These are phyloP conservation scores for Enteromius thamalakanensis DNA, from an alignment of 2,797 vertebrate genomes.

Conservation along the genomic window DNA sequence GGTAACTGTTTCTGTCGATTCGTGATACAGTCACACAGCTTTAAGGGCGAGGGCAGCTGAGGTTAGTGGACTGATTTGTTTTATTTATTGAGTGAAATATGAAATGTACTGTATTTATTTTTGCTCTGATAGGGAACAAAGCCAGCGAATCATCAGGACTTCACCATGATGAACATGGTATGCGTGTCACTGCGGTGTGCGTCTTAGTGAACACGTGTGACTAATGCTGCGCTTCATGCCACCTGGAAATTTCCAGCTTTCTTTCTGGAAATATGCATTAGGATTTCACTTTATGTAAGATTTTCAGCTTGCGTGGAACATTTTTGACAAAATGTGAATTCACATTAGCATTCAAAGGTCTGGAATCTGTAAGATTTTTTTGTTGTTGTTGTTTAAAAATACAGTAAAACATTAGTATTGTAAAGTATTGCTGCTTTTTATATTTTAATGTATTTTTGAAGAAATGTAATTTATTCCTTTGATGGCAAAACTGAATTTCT, in stretches of 20 bases:
- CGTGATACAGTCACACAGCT: slow-evolving; percentile 48
- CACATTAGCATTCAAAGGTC: not conserved
- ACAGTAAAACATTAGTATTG: slow-evolving; percentile 5
- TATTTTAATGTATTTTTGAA: not conserved
- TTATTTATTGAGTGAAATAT: slow-evolving; percentile 65
- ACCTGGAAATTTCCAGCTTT: too few species aligned
- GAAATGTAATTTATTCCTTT: not conserved
- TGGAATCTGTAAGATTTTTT: not conserved
- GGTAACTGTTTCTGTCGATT: slow-evolving; percentile 37
- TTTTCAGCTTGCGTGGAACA: not conserved
- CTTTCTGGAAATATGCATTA: not conserved
- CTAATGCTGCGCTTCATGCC: slow-evolving; percentile 12
- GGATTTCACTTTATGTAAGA: not conserved
- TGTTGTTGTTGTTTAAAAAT: not conserved
- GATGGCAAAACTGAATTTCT: not conserved
- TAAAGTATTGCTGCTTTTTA: not conserved
- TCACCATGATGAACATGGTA: slow-evolving; percentile 4
- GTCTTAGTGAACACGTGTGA: not conserved
- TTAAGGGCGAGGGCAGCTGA: slow-evolving; percentile 52
- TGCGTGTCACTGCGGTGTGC: not conserved
- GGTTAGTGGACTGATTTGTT: slow-evolving; percentile 24
- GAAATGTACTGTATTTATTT: slow-evolving; percentile 65
- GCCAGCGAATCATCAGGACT: slow-evolving; percentile 46
- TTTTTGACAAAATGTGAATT: not conserved
- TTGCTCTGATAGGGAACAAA: slow-evolving; percentile 55